Evolutionary conservation across 2,797 vertebrate species (phyloP), one percentile per base, ranked within the genome.

Genomic region (Acanthornis magna): DNA sequence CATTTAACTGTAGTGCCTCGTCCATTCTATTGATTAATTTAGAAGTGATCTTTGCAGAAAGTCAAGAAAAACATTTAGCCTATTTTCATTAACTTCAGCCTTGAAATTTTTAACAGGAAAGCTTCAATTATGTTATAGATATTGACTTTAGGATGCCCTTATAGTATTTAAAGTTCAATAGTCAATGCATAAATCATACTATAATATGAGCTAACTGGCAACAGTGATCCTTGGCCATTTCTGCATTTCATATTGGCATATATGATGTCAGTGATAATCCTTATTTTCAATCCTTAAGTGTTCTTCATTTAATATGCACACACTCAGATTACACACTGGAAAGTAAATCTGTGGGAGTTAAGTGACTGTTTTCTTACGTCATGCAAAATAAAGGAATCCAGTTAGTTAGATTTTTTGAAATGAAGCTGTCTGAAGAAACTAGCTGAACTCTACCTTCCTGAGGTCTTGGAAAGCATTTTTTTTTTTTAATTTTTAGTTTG

Each of bases 261-360:
- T 91, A 80, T 83, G 38, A 63, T 55, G 18, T 10, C 16, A 61
- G 26, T 53, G 57, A 67, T 74, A 92, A 76, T 50, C 13, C 27
- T 34, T 76, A 17, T 55, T 87, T 91, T 82, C 12, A 7, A 29
- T 83, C 38, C 51, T 73, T 63, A 66, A 76, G 11, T 62, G 48
- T 53, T 89, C 76, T 77, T 83, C 61, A 84, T 74, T 81, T 53
- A 81, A 50, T 74, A 65, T 40, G 12, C 38, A 88, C n/a, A 19
- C 25, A 53, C 73, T 88, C 40, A 72, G 7, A 84, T 87, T 78
- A 47, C 40, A 90, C 42, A 45, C 43, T 54, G 43, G 61, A 79
- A 93, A 83, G 51, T 83, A 85, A 88, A 93, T 85, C 79, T 85
- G 42, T 85, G 51, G 85, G 68, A 91, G 72, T 85, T 89, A 88